Base-by-base conservation (phyloP, 2,888 invertebrate species). In the Pseudococcus viburni region DNA sequence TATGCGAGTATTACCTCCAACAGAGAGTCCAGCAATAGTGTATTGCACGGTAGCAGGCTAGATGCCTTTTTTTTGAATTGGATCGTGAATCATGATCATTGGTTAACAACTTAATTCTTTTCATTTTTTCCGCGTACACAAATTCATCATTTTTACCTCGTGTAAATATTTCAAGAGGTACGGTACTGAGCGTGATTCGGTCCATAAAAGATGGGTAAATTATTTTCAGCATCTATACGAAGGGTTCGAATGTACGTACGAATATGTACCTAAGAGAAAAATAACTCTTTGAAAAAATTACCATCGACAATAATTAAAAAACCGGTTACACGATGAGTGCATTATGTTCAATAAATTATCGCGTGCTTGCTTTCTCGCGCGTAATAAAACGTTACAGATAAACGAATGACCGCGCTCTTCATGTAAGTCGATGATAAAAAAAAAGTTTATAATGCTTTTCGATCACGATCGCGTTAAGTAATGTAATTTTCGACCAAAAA, bases 271-370 rank as follows among this genome's bases (percentile, higher is more conserved):
- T 0, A 15, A 3, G 77, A 77, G 77, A 39, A 15, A 77, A 77
- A 77, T 39, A 39, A 77, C 19, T 11, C 12, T 19, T 9, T 1
- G 19, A 77, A 77, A 77, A 51, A 51, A 51, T 51, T 77, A 77
- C 77, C 22, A 77, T 39, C 77, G 22, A 39, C 77, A 39, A 77
- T 77, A 77, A 77, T 77, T 77, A 77, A 77, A 77, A 77, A 77
- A 77, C 77, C 77, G 77, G 77, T 77, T 77, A 77, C 77, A 77
- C 39, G 77, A 77, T 77, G 77, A 77, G 77, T 77, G 39, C 77
- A 77, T 77, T 77, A 77, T 77, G 77, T 77, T 77, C 77, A 77
- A 77, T 77, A 77, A 39, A 77, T 77, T 77, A 77, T 77, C 77
- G 77, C 77, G 77, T 64, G 64, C 77, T 51, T 33, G 22, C 33